These are phyloP conservation scores for Helleia helle DNA, from an alignment of 2,888 invertebrate genomes.

Conservation along the genomic window DNA sequence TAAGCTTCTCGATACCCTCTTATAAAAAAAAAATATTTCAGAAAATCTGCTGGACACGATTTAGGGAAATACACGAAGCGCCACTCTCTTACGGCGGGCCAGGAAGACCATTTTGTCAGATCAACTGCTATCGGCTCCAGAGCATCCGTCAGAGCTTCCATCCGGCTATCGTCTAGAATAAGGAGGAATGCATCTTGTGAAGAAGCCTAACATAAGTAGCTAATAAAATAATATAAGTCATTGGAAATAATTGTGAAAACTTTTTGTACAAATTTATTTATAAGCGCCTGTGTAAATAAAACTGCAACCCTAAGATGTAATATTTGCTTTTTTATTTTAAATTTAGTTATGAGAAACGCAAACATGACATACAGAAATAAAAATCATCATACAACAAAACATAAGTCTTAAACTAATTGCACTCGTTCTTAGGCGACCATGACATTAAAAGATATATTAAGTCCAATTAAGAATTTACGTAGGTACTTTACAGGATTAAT, in stretches of 20 bases:
- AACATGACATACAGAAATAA: too few relatives aligned
- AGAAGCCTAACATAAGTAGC: not conserved
- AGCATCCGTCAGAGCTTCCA: conserved; percentile 45
- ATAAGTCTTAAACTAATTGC: too few relatives aligned
- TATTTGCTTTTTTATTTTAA: too few relatives aligned
- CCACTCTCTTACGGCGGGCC: conserved; percentile 24
- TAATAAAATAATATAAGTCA: not conserved
- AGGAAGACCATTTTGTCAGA: conserved; percentile 42
- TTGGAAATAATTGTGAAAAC: not conserved
- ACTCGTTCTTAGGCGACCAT: too few relatives aligned
- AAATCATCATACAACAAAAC: too few relatives aligned
- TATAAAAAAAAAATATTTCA: too few relatives aligned
- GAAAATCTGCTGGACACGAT: conserved; percentile 35
- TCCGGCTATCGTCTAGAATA: conserved; percentile 44
- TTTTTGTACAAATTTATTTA: conserved; percentile 8
- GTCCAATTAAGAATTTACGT: too few relatives aligned
- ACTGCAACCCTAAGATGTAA: too few relatives aligned
- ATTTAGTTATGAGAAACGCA: too few relatives aligned
- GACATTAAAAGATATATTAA: too few relatives aligned
- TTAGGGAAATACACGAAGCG: conserved; percentile 38
- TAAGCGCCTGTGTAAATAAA: conserved; percentile 5
- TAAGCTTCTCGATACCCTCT: too few relatives aligned
- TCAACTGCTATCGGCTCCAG: conserved; percentile 48
- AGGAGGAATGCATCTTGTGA: conserved; percentile 16
- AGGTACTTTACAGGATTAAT: too few relatives aligned